phyloP scores from a whole-genome alignment of 2,888 invertebrate genomes.

The Macaria notata region DNA sequence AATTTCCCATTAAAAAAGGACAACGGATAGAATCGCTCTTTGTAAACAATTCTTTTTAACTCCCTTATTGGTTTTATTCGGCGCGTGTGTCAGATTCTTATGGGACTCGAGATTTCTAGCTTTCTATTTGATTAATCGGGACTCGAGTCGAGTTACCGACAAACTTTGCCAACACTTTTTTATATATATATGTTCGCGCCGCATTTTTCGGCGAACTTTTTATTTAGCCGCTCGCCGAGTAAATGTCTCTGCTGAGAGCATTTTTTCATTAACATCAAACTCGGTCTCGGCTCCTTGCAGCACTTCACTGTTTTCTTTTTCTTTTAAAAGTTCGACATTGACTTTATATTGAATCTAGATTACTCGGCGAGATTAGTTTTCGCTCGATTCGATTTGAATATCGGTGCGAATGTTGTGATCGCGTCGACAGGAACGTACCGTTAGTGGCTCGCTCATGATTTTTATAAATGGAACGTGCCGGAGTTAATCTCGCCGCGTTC shows the following conservation, averaged over 20 bases:
- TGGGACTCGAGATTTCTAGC: conserved; percentile 19
- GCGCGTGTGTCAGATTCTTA: conserved; percentile 58
- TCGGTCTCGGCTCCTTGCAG: conserved; percentile 10
- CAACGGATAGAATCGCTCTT: conserved; percentile 65
- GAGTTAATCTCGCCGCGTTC: conserved; percentile 39
- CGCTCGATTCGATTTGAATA: conserved; percentile 15
- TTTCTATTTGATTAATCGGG: conserved; percentile 27
- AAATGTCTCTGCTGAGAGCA: conserved; percentile 27
- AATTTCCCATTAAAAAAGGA: conserved; percentile 72
- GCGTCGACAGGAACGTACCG: conserved; percentile 8
- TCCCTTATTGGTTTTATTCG: conserved; percentile 71
- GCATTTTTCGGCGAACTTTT: conserved; percentile 18
- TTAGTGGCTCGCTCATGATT: conserved; percentile 22
- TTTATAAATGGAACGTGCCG: conserved; percentile 24
- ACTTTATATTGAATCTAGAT: conserved; percentile 20
- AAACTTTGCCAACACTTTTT: conserved; percentile 7
- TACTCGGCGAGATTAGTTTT: conserved; percentile 17
- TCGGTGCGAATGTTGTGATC: conserved; percentile 14
- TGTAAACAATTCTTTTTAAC: conserved; percentile 62
- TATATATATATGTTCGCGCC: conserved; percentile 2
- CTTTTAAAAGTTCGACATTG: conserved; percentile 20
- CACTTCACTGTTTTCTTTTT: conserved; percentile 15
- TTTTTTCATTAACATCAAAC: conserved; percentile 29
- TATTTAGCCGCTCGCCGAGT: conserved; percentile 17
- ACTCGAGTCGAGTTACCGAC: conserved; percentile 9